Base-by-base conservation (phyloP, 2,888 invertebrate species). In the Epirrita christyi region DNA sequence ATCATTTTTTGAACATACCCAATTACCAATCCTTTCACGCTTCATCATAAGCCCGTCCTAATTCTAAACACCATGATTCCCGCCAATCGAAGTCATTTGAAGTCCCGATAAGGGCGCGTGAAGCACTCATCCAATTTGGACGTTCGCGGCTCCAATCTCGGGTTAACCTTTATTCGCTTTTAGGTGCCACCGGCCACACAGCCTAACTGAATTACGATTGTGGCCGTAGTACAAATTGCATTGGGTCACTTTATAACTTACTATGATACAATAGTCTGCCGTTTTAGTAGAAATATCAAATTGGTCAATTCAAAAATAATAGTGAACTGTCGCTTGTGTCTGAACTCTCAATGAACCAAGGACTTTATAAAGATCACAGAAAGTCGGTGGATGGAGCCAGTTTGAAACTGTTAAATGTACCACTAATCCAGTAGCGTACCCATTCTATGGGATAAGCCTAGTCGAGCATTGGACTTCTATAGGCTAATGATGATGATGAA, bases 91-190 rank as follows among this genome's bases (percentile, higher is more conserved):
- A 52, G 52, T 46, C 41, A 54, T 68, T 67, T 64, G 46, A 63
- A 66, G 72, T 68, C 70, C 67, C 52, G 64, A 63, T 68, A 68
- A 72, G 70, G 65, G 64, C 64, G 71, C 71, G 68, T 74, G 68
- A 70, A 69, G 68, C 66, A 68, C 64, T 62, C 68, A 72, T 76
- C 71, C 70, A 73, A 78, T 77, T 78, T 75, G 61, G 60, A 58
- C 56, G 63, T 63, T n/a, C n/a, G n/a, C n/a, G n/a, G 66, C 47
- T 48, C 66, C 65, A 73, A 76, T 72, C 70, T 69, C 68, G 65
- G 59, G 58, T 61, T 50, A 64, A 70, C 70, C 71, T 66, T 69
- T 71, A 67, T 68, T 57, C 59, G 59, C 62, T 67, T 68, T 65
- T 61, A 59, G 57, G 59, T 51, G 64, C 61, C 58, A 48, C 61